phyloP scores from a whole-genome alignment of 2,113 vertebrate species.

The Tragelaphus scriptus region DNA sequence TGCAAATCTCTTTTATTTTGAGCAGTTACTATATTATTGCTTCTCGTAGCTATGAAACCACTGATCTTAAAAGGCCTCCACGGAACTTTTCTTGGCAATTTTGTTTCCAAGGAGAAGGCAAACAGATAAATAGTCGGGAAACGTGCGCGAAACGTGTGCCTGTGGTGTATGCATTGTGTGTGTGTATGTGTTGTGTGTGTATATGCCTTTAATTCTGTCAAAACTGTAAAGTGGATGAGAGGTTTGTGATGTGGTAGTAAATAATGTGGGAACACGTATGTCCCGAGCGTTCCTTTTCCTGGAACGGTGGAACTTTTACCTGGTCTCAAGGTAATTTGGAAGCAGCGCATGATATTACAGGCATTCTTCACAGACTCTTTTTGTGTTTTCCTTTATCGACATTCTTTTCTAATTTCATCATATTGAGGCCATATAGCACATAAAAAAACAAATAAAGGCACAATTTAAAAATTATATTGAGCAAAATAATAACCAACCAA shows the following conservation, averaged over 20 bases:
- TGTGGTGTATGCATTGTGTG: not conserved
- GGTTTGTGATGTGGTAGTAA: not conserved
- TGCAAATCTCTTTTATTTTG: not conserved
- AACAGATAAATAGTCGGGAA: not conserved
- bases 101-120: not conserved
- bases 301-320: not conserved
- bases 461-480: not conserved
- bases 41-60: not conserved
- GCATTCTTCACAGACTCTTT: not conserved
- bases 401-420: not conserved
- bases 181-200: too few species aligned
- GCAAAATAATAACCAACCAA: not conserved
- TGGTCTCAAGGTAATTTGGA: not conserved
- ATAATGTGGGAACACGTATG: not conserved
- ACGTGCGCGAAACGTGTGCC: not conserved
- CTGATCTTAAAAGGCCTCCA: not conserved
- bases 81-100: not conserved
- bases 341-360: not conserved
- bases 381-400: not conserved
- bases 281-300: not conserved
- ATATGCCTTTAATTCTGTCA: not conserved
- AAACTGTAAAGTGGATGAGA: not conserved
- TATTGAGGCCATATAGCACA: not conserved
- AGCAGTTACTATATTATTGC: not conserved
- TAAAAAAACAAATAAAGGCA: slow-evolving; percentile 1